Conservation (phyloP, 2,113 vertebrate species). For the Hymenochirus boettgeri region DNA sequence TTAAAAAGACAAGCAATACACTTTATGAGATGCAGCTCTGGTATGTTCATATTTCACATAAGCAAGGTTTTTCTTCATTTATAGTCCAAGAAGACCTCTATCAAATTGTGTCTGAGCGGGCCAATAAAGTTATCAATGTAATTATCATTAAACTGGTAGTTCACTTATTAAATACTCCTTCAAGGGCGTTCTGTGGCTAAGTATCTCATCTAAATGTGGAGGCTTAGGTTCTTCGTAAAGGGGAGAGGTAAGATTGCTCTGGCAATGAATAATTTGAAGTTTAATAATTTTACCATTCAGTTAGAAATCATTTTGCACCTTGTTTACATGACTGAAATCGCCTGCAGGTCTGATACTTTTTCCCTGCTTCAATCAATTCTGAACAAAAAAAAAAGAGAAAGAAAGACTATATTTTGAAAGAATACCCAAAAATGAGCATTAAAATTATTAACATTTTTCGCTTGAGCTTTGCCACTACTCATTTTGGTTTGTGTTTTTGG, state of each 20-base stretch:
- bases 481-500: too few relatives aligned
- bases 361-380: slow-evolving; percentile 9
- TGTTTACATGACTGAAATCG: slow-evolving; percentile 45
- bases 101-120: slow-evolving; percentile 43
- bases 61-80: slow-evolving; percentile 26
- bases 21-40: too few relatives aligned
- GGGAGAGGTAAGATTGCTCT: slow-evolving; percentile 49
- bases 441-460: too few relatives aligned
- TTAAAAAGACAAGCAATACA: too few relatives aligned
- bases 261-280: slow-evolving; percentile 65
- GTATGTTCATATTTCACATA: slow-evolving; percentile 18
- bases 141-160: slow-evolving; percentile 60
- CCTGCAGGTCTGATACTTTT: slow-evolving; percentile 51
- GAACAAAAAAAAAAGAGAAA: too few relatives aligned
- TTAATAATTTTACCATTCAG: slow-evolving; percentile 58
- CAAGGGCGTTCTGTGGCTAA: slow-evolving; percentile 59
- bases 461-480: too few relatives aligned
- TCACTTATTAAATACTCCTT: slow-evolving; percentile 69
- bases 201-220: slow-evolving; percentile 50
- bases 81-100: slow-evolving; percentile 16
- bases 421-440: too few relatives aligned
- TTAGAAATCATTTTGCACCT: slow-evolving; percentile 55
- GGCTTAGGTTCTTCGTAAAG: slow-evolving; percentile 52
- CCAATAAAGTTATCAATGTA: slow-evolving; percentile 72
- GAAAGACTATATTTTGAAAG: too few relatives aligned